A percentile compares a stretch with the other conserved stretches of the same genome.
These are phyloP conservation scores for Morpho helenor DNA, from an alignment of 2,888 invertebrate species.

Conservation along the genomic window DNA sequence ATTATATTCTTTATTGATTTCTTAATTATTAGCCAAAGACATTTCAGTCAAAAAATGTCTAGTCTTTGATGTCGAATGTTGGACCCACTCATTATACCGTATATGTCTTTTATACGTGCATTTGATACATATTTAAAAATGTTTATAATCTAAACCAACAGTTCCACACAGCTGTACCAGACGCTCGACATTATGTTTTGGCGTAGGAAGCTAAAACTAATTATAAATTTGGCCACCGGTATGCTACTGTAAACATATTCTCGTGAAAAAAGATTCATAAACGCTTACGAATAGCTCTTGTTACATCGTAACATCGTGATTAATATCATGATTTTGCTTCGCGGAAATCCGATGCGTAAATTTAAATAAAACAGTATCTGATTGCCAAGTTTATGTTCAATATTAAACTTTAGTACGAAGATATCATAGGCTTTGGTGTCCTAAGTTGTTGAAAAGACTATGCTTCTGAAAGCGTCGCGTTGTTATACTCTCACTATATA, in stretches of 20 bases:
- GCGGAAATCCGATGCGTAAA: neutral
- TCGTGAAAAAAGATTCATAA: slow-evolving; percentile 8
- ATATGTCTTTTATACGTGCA: neutral
- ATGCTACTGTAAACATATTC: slow-evolving; percentile 14
- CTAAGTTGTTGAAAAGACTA: too few species aligned
- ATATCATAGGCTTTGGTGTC: too few species aligned
- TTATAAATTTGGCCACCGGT: slow-evolving; percentile 30
- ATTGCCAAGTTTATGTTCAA: too few species aligned
- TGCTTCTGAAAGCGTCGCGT: too few species aligned
- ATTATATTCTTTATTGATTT: too few species aligned
- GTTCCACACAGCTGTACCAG: neutral
- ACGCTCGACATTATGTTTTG: slow-evolving; percentile 19
- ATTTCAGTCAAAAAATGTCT: too few species aligned
- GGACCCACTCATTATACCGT: too few species aligned
- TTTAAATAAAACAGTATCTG: too few species aligned
- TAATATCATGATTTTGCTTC: neutral
- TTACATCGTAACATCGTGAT: neutral
- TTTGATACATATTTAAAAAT: neutral
- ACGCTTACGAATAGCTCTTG: neutral
- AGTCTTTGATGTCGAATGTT: too few species aligned
- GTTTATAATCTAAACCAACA: neutral
- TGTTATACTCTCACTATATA: too few species aligned
- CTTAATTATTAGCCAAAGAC: too few species aligned
- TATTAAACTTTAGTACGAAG: too few species aligned
- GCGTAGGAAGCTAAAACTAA: slow-evolving; percentile 24